Evolutionary conservation across 2,888 invertebrate genomes (phyloP), one percentile per base, ranked within the genome.

Genomic region (Druceiella hillmani): DNA sequence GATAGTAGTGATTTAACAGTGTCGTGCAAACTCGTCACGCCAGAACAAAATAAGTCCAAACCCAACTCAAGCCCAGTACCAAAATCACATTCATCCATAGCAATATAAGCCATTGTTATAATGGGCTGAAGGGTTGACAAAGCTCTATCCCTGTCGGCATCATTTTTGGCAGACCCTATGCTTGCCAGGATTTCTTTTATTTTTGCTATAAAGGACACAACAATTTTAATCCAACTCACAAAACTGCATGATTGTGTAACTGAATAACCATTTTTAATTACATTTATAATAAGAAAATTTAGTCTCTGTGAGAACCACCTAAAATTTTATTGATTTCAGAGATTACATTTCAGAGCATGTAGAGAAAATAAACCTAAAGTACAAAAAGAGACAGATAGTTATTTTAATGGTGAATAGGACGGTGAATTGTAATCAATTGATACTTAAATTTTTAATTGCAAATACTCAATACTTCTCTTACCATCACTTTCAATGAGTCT

Each of bases 81-180:
- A 64, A 92, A 95, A 60, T 97, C 95, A 56, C 87, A 87, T 60
- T 98, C 97, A 56, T 97, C 97, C 38, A 87, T 81, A 0, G 95
- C 97, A 58, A 91, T 90, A 58, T 81, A 87, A 4, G 90, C 83
- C 38, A 81, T 81, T 3, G 87, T 90, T 42, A 92, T 78, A 2
- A 91, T 67, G 38, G 89, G 87, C 52, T 91, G 87, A 3, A 95
- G 57, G 16, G 82, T 77, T 13, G 82, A 79, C 41, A 87, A 67
- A 17, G 77, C 63, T 32, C 66, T 69, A 41, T 74, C 66, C 50
- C 76, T 79, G 44, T 83, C 78, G 7, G 64, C 66, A 14, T 80
- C 71, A 3, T 66, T 59, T 43, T 68, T 68, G 7, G 78, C 74
- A 28, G 79, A 73, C 28, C 76, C 71, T 31, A 92, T 73, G 50